These are phyloP conservation scores for Tetrapedia diversipes DNA, from an alignment of 2,888 invertebrate genomes.

Conservation along the genomic window DNA sequence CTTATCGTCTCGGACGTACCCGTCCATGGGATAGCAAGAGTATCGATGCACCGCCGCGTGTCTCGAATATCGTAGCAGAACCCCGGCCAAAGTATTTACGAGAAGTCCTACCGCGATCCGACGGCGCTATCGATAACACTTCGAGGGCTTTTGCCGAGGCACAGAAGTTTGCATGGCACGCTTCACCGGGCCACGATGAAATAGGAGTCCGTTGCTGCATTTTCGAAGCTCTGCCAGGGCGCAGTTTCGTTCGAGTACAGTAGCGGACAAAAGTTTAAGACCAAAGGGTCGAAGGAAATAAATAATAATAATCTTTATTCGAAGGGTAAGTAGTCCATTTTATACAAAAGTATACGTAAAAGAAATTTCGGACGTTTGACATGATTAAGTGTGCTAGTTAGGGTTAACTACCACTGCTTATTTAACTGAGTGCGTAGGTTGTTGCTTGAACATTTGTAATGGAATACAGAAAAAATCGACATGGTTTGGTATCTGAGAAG, in stretches of 20 bases:
- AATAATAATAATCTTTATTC: no score
- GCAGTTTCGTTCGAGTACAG: slow-evolving; percentile 45
- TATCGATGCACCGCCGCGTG: slow-evolving; percentile 50
- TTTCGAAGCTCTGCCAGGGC: slow-evolving; percentile 59
- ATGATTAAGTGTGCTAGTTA: no score
- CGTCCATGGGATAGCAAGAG: slow-evolving; percentile 22
- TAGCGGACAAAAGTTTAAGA: no score
- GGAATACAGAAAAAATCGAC: no score
- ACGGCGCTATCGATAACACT: slow-evolving; percentile 65
- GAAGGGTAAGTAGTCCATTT: no score
- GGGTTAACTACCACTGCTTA: no score
- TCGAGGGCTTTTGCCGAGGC: slow-evolving; percentile 41
- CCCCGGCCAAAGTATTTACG: slow-evolving; percentile 59
- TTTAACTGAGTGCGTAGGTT: no score
- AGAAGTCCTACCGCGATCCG: slow-evolving; percentile 48
- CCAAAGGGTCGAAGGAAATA: no score
- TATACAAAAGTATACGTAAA: no score
- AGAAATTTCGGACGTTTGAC: no score
- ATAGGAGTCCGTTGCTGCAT: slow-evolving; percentile 54
- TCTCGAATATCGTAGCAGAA: slow-evolving; percentile 53
- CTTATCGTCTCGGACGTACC: slow-evolving; percentile 38
- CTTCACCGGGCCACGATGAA: slow-evolving; percentile 56
- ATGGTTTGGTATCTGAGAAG: no score
- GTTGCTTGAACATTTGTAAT: no score
- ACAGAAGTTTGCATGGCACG: slow-evolving; percentile 66